Conservation (phyloP, 2,888 invertebrate species). For the Linyphia triangularis region DNA sequence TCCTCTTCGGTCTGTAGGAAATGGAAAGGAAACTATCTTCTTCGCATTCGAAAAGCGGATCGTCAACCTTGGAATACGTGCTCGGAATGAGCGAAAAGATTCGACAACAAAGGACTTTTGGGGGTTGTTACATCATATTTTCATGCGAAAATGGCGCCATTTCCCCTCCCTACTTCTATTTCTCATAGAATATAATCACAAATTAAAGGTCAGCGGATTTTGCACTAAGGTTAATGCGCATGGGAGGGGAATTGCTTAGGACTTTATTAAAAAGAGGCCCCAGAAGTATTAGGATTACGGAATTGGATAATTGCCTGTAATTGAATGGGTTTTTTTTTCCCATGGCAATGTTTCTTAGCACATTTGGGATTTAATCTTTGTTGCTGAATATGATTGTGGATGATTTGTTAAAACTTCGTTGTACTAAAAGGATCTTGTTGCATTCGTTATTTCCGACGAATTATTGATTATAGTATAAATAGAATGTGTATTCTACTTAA, state of each 20-base stretch:
- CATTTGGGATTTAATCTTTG: too few relatives aligned
- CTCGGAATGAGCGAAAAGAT: conserved; percentile 15
- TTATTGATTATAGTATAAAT: too few relatives aligned
- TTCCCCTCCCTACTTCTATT: neutral
- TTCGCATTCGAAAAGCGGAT: conserved; percentile 28
- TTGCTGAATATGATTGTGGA: too few relatives aligned
- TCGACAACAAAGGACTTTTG: neutral
- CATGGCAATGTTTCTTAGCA: neutral
- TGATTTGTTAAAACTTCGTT: too few relatives aligned
- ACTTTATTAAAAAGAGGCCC: neutral
- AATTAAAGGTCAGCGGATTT: neutral
- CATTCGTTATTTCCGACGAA: too few relatives aligned
- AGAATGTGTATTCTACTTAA: too few relatives aligned
- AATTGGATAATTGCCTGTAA: neutral
- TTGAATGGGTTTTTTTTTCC: neutral
- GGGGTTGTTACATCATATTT: conserved; percentile 42
- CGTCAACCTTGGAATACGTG: conserved; percentile 64
- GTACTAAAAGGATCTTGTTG: too few relatives aligned
- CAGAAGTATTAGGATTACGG: neutral
- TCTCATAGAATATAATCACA: too few relatives aligned
- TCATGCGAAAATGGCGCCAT: neutral
- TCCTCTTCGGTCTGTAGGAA: conserved; percentile 26
- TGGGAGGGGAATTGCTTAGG: neutral
- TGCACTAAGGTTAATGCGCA: neutral
- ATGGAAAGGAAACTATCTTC: conserved; percentile 20